Conservation (phyloP, 2,797 vertebrate genomes). For the Acanthurus lineatus region DNA sequence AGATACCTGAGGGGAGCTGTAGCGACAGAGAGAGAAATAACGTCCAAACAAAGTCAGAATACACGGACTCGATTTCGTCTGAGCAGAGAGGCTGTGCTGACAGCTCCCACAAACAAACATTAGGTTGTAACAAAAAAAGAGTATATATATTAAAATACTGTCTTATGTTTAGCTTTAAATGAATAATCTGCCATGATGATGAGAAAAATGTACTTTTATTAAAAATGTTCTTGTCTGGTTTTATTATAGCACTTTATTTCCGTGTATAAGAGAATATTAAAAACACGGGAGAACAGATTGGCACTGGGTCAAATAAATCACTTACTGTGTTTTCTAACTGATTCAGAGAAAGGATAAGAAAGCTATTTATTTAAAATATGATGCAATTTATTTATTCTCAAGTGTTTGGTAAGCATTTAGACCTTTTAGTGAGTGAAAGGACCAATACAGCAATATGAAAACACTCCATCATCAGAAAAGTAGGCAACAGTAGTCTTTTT, state of each 20-base stretch:
- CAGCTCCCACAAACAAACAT: slow-evolving; percentile 28
- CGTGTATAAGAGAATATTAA: not conserved
- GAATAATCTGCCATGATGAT: too few species aligned
- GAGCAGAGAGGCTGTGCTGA: slow-evolving; percentile 26
- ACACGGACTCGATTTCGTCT: slow-evolving; percentile 56
- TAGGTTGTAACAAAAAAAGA: too few species aligned
- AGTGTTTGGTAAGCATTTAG: not conserved
- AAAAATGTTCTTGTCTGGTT: too few species aligned
- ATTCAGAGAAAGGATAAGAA: not conserved
- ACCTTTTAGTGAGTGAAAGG: too few species aligned
- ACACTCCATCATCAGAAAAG: too few species aligned
- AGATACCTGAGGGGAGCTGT: slow-evolving; percentile 47
- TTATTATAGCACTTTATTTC: too few species aligned
- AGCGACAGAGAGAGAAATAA: slow-evolving; percentile 60
- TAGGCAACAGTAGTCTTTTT: too few species aligned
- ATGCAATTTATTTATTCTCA: not conserved
- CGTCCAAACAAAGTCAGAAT: slow-evolving; percentile 54
- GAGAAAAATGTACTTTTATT: too few species aligned
- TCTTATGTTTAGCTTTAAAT: too few species aligned
- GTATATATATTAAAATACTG: too few species aligned
- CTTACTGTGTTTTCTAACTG: not conserved
- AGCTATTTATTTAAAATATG: not conserved
- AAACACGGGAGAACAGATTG: not conserved
- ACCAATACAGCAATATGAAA: not conserved
- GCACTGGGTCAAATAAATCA: not conserved